phyloP scores from a whole-genome alignment of 2,888 invertebrate species.

The Caenorhabditis zanzibari region DNA sequence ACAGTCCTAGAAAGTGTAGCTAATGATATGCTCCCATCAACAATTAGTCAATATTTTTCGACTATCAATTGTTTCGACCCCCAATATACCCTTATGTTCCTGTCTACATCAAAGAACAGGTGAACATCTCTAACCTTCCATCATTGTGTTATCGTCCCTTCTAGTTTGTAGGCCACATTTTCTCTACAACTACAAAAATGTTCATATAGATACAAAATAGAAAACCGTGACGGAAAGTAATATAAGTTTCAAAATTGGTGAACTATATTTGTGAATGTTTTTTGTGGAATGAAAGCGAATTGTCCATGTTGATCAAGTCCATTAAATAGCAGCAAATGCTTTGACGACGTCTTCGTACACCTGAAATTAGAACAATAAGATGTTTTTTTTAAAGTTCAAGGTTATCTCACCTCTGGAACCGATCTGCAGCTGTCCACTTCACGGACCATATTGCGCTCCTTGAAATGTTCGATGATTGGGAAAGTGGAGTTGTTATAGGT shows the following conservation, averaged over 20 bases:
- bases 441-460: slow-evolving; percentile 73
- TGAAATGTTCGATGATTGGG: slow-evolving; percentile 84
- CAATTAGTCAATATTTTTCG: too few relatives aligned
- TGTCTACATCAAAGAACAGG: neutral
- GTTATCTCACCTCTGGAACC: slow-evolving; percentile 77
- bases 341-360: slow-evolving; percentile 60
- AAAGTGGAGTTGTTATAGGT: slow-evolving; percentile 82
- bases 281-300: neutral
- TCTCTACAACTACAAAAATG: neutral
- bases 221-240: neutral
- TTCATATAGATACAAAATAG: neutral
- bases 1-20: too few relatives aligned
- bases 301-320: neutral
- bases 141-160: neutral
- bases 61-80: too few relatives aligned
- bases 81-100: too few relatives aligned
- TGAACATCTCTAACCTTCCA: neutral
- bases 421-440: slow-evolving; percentile 72
- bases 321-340: slow-evolving; percentile 38
- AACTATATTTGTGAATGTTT: neutral
- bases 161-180: neutral
- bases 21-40: too few relatives aligned
- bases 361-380: slow-evolving; percentile 16
- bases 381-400: too few relatives aligned
- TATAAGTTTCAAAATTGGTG: neutral